phyloP scores from a whole-genome alignment of 2,113 vertebrate genomes.

The Cinclus cinclus region DNA sequence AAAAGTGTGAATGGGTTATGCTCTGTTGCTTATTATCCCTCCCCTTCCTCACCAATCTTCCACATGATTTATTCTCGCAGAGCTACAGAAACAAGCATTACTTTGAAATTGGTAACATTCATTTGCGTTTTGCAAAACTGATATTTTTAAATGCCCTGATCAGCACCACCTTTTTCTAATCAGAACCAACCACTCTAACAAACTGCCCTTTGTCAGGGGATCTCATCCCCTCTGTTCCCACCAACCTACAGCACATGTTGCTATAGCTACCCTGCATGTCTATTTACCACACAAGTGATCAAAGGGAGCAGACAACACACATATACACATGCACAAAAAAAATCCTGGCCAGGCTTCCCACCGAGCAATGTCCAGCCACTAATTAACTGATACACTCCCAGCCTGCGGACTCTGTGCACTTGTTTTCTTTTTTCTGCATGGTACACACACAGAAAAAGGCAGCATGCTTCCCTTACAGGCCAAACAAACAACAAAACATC shows the following conservation, averaged over 20 bases:
- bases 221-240: conserved; percentile 68
- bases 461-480: not conserved
- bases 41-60: not conserved
- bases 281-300: conserved; percentile 86
- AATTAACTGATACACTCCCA: conserved; percentile 81
- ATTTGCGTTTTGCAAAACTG: conserved; percentile 34
- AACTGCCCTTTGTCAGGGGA: conserved; percentile 80
- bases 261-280: conserved; percentile 82
- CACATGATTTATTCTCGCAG: not conserved
- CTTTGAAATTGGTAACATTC: conserved; percentile 50
- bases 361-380: conserved; percentile 74
- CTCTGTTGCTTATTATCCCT: conserved; percentile 26
- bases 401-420: conserved; percentile 35
- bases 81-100: conserved; percentile 8
- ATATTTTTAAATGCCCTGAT: conserved; percentile 56
- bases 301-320: conserved; percentile 77
- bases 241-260: conserved; percentile 75
- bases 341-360: conserved; percentile 75
- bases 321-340: conserved; percentile 55
- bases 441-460: not conserved
- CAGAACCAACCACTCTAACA: conserved; percentile 77
- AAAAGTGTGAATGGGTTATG: not conserved
- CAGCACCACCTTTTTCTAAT: conserved; percentile 74
- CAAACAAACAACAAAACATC: conserved; percentile 12
- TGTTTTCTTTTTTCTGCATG: not conserved